Percentiles rank a stretch among this genome's conserved stretches.
These are phyloP conservation scores for Arge pagana DNA, from an alignment of 2,888 invertebrate genomes.

Conservation along the genomic window DNA sequence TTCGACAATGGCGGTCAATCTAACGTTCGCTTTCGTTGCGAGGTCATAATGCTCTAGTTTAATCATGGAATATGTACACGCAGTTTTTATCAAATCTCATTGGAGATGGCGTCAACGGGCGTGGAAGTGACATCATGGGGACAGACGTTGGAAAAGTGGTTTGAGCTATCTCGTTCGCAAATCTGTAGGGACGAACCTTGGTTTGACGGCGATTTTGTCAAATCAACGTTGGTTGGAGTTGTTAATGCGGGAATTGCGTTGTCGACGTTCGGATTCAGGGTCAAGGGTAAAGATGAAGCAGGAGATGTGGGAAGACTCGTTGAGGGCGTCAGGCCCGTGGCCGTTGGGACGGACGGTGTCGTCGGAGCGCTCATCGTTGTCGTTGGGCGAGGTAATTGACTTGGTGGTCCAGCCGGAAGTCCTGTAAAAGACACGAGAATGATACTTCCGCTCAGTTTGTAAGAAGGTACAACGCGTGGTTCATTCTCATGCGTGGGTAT, in stretches of 20 bases:
- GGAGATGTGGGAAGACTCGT: constrained; percentile 48
- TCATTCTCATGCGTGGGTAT: too few relatives aligned
- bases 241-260: constrained; percentile 7
- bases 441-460: neutral
- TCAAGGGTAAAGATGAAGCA: constrained; percentile 26
- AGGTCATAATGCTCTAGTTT: too few relatives aligned
- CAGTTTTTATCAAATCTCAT: too few relatives aligned
- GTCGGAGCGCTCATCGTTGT: constrained; percentile 53
- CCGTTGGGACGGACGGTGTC: constrained; percentile 46
- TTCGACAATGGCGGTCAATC: too few relatives aligned
- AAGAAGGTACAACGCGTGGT: too few relatives aligned
- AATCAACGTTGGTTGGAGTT: constrained; percentile 29
- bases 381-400: constrained; percentile 46
- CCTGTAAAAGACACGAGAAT: constrained; percentile 33
- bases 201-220: constrained; percentile 40
- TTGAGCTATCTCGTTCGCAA: too few relatives aligned
- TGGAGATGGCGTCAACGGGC: too few relatives aligned
- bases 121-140: too few relatives aligned
- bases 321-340: constrained; percentile 35
- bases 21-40: too few relatives aligned
- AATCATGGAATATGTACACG: too few relatives aligned
- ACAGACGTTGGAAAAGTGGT: too few relatives aligned
- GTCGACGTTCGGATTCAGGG: constrained; percentile 6
- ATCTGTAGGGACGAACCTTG: too few relatives aligned
- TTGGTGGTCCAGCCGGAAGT: constrained; percentile 46